A percentile compares a stretch with the other conserved stretches of the same genome.
These are phyloP conservation scores for Ellobium chinense DNA, from an alignment of 2,888 invertebrate species.

Conservation along the genomic window DNA sequence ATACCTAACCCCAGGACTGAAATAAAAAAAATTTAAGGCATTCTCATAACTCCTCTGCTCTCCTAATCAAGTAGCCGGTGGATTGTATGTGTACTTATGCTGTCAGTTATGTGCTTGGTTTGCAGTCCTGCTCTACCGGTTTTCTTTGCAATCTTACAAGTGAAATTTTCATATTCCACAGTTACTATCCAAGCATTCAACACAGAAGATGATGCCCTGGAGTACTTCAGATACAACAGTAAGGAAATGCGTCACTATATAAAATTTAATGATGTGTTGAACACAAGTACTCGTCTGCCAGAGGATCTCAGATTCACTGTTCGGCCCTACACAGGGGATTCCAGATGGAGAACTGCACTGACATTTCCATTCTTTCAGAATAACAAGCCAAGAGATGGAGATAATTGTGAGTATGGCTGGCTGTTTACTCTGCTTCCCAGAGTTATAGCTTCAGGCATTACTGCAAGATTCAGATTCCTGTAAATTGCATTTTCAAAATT, in stretches of 20 bases:
- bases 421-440: too few species aligned
- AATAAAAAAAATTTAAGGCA: too few species aligned
- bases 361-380: slow-evolving; percentile 55
- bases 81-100: too few species aligned
- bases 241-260: slow-evolving; percentile 41
- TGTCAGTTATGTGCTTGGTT: too few species aligned
- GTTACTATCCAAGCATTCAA: slow-evolving; percentile 64
- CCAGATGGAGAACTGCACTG: slow-evolving; percentile 53
- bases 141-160: too few species aligned
- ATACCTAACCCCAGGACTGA: too few species aligned
- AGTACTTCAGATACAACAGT: slow-evolving; percentile 51
- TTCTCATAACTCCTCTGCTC: too few species aligned
- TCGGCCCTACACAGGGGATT: slow-evolving; percentile 49
- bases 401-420: background rate
- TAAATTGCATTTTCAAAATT: too few species aligned
- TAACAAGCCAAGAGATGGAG: slow-evolving; percentile 40
- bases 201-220: slow-evolving; percentile 74
- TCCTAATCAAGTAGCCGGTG: too few species aligned
- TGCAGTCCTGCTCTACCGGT: too few species aligned
- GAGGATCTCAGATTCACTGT: slow-evolving; percentile 50
- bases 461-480: too few species aligned
- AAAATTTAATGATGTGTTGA: slow-evolving; percentile 51
- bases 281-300: slow-evolving; percentile 36
- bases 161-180: background rate
- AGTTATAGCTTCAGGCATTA: too few species aligned